Evolutionary conservation across 1,140 invertebrate species (phyloP).

Genomic region (Euglossa dilemma): DNA sequence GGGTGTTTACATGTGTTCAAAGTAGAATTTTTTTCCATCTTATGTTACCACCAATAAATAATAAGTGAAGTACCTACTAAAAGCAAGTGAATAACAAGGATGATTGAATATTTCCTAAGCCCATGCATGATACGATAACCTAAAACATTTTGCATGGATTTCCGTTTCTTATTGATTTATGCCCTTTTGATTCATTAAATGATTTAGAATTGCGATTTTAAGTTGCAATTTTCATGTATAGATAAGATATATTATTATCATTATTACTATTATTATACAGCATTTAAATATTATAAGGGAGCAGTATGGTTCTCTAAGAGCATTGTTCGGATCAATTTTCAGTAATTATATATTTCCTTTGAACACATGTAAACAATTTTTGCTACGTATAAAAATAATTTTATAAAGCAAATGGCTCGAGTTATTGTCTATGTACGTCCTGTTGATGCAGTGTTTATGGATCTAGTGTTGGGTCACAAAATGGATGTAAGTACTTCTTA

Average conservation of each 20-base stretch:
- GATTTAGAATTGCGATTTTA: not conserved
- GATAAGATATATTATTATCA: not conserved
- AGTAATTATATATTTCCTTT: not conserved
- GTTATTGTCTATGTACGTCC: constrained; percentile 25
- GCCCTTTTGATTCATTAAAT: not conserved
- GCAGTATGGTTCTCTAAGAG: not conserved
- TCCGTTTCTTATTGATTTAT: not conserved
- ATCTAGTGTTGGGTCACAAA: not conserved
- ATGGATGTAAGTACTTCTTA: constrained; percentile 27
- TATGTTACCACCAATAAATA: not conserved
- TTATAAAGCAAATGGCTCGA: constrained; percentile 50
- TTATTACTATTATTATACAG: too few species aligned
- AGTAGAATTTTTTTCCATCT: not conserved
- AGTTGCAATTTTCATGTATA: not conserved
- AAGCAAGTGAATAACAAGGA: not conserved
- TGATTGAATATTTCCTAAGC: not conserved
- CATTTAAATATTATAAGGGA: not conserved
- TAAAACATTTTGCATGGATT: not conserved
- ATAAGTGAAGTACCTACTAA: not conserved
- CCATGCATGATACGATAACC: not conserved
- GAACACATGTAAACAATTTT: not conserved
- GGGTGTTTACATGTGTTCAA: not conserved
- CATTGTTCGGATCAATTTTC: constrained; percentile 1
- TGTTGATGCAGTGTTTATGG: constrained; percentile 20
- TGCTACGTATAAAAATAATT: not conserved